A percentile compares a stretch with the other conserved stretches of the same genome.
Conservation (phyloP, 2,113 vertebrate species). For the Notiomystis cincta region DNA sequence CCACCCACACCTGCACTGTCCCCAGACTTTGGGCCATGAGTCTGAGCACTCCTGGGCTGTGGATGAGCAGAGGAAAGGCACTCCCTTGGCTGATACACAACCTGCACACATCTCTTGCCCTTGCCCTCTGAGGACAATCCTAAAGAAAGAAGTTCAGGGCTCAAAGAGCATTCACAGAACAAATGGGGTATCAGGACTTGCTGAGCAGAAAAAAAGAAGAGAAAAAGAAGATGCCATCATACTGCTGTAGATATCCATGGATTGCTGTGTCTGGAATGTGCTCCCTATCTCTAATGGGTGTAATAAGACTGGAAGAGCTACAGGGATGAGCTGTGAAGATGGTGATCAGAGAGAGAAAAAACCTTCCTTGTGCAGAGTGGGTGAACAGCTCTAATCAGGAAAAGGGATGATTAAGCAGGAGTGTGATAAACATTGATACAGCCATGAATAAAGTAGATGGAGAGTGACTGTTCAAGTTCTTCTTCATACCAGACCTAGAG, state of each 20-base stretch:
- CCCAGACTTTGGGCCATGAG: neutral
- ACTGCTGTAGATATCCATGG: neutral
- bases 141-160: neutral
- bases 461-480: neutral
- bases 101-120: neutral
- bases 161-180: neutral
- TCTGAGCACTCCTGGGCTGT: neutral
- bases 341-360: neutral
- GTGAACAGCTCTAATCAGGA: neutral
- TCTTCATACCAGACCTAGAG: neutral
- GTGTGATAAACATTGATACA: neutral
- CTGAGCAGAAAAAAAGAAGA: neutral
- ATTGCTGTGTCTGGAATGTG: neutral
- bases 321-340: neutral
- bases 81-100: neutral
- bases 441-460: neutral
- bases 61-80: neutral
- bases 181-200: neutral
- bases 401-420: neutral
- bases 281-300: neutral
- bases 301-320: neutral
- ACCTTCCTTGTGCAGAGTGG: neutral
- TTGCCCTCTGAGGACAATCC: neutral
- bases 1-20: neutral
- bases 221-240: neutral